Conservation (phyloP, 2,888 invertebrate species). For the Chaetoderma sp. region DNA sequence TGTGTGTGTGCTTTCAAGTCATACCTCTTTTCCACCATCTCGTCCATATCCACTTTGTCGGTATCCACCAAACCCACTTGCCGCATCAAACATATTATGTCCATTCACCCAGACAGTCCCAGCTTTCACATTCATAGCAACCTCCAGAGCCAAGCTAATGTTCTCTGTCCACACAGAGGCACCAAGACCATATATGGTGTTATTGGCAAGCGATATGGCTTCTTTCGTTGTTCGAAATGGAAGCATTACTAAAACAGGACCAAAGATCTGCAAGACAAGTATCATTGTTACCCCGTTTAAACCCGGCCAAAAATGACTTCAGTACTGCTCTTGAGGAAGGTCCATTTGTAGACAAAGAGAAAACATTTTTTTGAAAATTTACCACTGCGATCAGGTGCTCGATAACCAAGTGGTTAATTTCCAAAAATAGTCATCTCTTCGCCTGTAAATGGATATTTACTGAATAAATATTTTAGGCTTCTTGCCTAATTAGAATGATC, state of each 20-base stretch:
- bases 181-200: slow-evolving; percentile 71
- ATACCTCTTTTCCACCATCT: slow-evolving; percentile 71
- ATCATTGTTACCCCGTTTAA: too few relatives aligned
- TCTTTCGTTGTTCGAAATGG: slow-evolving; percentile 74
- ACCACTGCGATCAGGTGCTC: too few relatives aligned
- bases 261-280: slow-evolving; percentile 62
- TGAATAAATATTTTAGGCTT: too few relatives aligned
- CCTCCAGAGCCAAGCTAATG: slow-evolving; percentile 72
- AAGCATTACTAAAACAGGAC: slow-evolving; percentile 70
- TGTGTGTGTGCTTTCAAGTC: too few relatives aligned
- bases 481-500: too few relatives aligned
- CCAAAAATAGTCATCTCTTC: too few relatives aligned
- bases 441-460: too few relatives aligned
- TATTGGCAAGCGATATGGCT: slow-evolving; percentile 74
- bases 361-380: too few relatives aligned
- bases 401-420: too few relatives aligned
- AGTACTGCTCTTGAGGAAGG: too few relatives aligned
- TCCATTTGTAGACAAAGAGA: too few relatives aligned
- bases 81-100: slow-evolving; percentile 72
- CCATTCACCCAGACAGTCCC: slow-evolving; percentile 74
- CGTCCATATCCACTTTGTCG: slow-evolving; percentile 73
- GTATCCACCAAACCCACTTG: slow-evolving; percentile 71
- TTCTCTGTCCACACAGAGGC: slow-evolving; percentile 75
- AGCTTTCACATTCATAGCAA: slow-evolving; percentile 71
- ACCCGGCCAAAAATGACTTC: too few relatives aligned